These are phyloP conservation scores for Xenops minutus DNA, from an alignment of 2,797 vertebrate species.

Conservation along the genomic window DNA sequence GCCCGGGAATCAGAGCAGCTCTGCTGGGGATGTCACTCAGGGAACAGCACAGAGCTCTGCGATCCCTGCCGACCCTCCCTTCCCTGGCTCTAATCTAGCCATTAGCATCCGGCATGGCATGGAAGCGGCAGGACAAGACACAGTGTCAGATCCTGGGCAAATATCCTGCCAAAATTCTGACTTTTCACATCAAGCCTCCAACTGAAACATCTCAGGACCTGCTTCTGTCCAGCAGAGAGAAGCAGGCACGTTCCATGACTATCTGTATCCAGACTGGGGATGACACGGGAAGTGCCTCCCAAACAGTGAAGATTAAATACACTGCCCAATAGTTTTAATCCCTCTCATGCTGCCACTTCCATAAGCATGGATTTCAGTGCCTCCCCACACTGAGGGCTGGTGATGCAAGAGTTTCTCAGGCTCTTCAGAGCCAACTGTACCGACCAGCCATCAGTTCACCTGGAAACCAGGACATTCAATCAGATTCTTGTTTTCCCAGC, in stretches of 20 bases:
- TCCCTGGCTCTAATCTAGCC: background rate
- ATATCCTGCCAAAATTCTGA: background rate
- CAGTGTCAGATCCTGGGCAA: background rate
- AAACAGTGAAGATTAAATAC: background rate
- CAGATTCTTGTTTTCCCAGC: background rate
- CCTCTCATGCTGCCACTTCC: background rate
- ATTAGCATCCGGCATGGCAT: background rate
- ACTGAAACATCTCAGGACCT: background rate
- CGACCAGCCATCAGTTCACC: background rate
- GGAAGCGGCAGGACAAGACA: background rate
- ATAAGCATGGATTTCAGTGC: background rate
- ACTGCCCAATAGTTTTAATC: background rate
- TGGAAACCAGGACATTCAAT: constrained; percentile 2
- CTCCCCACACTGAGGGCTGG: background rate
- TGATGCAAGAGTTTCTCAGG: background rate
- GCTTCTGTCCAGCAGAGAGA: background rate
- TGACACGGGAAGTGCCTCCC: background rate
- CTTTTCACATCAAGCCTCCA: background rate
- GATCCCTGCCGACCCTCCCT: background rate
- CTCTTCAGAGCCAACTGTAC: background rate
- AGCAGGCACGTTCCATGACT: background rate
- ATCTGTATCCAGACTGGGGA: fast-evolving
- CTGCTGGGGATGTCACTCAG: background rate
- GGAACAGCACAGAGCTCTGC: background rate
- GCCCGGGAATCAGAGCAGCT: background rate